Evolutionary conservation across 2,797 vertebrate genomes (phyloP).

Genomic region (Vipera ursinii): DNA sequence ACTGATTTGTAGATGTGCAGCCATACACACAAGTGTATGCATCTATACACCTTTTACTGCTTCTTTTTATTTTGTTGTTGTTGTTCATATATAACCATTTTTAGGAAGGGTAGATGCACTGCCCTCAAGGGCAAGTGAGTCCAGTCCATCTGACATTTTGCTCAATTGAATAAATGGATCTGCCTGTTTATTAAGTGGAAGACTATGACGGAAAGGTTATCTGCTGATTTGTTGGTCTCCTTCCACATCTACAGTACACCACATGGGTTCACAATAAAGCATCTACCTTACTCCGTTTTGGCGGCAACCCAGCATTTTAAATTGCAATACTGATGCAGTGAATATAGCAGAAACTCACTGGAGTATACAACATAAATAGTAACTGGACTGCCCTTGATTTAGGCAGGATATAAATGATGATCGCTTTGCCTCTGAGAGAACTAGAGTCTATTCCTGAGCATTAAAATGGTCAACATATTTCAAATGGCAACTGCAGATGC

Average conservation of each 20-base stretch:
- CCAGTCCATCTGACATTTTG: neutral
- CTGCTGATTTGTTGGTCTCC: neutral
- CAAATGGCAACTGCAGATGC: slow-evolving; percentile 7
- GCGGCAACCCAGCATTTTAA: neutral
- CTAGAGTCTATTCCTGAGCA: slow-evolving; percentile 15
- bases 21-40: neutral
- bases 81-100: neutral
- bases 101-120: neutral
- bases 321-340: neutral
- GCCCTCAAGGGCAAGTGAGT: neutral
- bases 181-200: slow-evolving; percentile 3
- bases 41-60: neutral
- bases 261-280: neutral
- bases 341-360: neutral
- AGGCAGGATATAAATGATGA: slow-evolving; percentile 7
- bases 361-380: neutral
- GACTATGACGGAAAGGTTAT: neutral
- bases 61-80: neutral
- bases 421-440: slow-evolving; percentile 38
- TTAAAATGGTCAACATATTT: slow-evolving; percentile 32
- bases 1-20: neutral
- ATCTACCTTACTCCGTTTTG: slow-evolving; percentile 8
- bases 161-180: neutral
- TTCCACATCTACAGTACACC: neutral
- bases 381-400: neutral